phyloP scores from a whole-genome alignment of 2,113 vertebrate species.

The Pionites leucogaster region DNA sequence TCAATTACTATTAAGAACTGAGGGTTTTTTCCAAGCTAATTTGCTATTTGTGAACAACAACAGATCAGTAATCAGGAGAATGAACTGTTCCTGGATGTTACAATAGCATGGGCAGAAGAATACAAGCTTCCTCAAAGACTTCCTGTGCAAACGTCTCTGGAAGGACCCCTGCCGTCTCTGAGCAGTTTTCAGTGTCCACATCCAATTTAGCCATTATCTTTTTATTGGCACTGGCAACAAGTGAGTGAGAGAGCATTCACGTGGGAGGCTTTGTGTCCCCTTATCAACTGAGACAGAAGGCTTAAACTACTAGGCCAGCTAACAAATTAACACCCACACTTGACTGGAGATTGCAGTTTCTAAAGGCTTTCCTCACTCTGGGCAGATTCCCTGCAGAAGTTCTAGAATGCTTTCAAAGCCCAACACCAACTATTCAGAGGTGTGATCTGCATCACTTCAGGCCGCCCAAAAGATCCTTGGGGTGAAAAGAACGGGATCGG shows the following conservation, averaged over 20 bases:
- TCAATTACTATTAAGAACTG: neutral
- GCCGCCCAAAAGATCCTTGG: neutral
- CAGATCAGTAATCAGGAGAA: neutral
- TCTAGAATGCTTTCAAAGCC: neutral
- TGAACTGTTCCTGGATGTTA: neutral
- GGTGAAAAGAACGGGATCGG: neutral
- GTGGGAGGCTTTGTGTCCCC: neutral
- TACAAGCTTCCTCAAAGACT: neutral
- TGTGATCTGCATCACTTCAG: neutral
- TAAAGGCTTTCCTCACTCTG: neutral
- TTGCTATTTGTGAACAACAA: slow-evolving; percentile 22
- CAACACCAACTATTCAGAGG: neutral
- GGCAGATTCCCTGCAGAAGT: neutral
- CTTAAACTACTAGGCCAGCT: neutral
- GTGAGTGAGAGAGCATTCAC: neutral
- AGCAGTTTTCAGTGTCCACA: neutral
- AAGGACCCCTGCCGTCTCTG: neutral
- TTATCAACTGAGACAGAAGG: neutral
- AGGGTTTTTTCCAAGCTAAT: neutral
- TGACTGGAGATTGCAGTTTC: neutral
- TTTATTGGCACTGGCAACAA: neutral
- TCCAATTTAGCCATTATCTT: neutral
- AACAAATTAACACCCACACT: slow-evolving; percentile 2
- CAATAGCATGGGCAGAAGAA: neutral
- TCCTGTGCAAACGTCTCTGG: neutral